A percentile compares a stretch with the other conserved stretches of the same genome.
Evolutionary conservation across 2,888 invertebrate genomes (phyloP).

Genomic region (Rotaria macrura): DNA sequence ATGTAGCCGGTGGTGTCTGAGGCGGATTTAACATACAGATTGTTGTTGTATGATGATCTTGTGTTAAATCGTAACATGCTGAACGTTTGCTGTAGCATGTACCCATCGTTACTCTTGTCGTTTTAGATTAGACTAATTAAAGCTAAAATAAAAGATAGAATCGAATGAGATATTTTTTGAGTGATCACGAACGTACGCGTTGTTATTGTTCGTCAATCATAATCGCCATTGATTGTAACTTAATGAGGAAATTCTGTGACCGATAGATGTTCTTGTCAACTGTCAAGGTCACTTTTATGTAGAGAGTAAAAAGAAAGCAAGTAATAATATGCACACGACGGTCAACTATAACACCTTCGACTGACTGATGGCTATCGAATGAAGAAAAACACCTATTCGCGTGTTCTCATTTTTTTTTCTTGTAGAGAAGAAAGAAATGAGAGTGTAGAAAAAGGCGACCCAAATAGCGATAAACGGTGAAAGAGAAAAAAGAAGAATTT

Average conservation of each 20-base stretch:
- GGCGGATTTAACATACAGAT: neutral
- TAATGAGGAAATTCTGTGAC: neutral
- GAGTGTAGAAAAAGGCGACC: neutral
- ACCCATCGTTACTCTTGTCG: neutral
- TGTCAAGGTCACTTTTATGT: neutral
- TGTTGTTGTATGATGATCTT: neutral
- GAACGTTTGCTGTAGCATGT: slow-evolving; percentile 18
- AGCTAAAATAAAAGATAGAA: neutral
- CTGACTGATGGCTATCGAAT: neutral
- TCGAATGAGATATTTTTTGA: neutral
- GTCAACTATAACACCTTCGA: neutral
- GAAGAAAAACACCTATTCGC: neutral
- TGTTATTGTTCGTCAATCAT: neutral
- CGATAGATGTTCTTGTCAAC: neutral
- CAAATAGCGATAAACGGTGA: neutral
- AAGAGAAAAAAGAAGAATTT: neutral
- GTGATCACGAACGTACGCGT: neutral
- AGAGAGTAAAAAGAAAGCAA: neutral
- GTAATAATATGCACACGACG: neutral
- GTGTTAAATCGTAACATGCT: neutral
- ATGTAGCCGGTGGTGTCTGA: neutral
- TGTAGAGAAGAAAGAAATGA: neutral
- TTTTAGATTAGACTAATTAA: neutral
- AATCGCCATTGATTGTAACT: neutral
- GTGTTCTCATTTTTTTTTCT: neutral